phyloP scores from a whole-genome alignment of 1,140 invertebrate species.

The Tenebrio molitor region DNA sequence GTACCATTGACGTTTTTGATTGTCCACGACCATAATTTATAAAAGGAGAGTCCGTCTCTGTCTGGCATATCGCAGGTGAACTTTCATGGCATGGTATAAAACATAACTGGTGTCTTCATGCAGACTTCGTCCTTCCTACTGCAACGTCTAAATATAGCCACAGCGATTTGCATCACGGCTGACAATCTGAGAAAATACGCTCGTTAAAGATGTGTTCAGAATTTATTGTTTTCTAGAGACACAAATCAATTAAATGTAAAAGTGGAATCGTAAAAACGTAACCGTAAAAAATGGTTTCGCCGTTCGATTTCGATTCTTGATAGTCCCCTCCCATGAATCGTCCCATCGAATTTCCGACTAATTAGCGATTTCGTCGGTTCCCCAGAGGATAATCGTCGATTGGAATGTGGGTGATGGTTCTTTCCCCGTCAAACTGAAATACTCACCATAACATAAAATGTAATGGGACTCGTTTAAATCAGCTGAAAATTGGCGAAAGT shows the following conservation, averaged over 20 bases:
- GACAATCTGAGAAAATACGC: constrained; percentile 38
- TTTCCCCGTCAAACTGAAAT: background rate
- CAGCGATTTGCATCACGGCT: constrained; percentile 30
- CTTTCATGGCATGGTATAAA: background rate
- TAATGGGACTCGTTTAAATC: background rate
- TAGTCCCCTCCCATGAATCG: background rate
- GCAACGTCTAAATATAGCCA: constrained; percentile 37
- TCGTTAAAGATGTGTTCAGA: constrained; percentile 34
- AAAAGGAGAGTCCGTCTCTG: background rate
- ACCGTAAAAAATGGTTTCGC: constrained; percentile 8
- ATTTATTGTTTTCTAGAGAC: constrained; percentile 3
- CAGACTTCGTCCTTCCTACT: constrained; percentile 39
- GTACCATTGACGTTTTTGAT: constrained; percentile 22
- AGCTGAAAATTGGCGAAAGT: constrained; percentile 9
- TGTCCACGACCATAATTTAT: constrained; percentile 20
- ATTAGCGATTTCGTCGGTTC: background rate
- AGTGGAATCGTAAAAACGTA: background rate
- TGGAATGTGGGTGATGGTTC: background rate
- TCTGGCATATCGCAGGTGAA: constrained; percentile 26
- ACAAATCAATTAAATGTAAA: constrained; percentile 23
- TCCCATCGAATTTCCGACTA: constrained; percentile 2
- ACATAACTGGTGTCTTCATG: constrained; percentile 38
- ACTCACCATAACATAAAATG: no score
- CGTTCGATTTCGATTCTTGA: background rate
- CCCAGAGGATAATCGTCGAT: background rate